phyloP scores from a whole-genome alignment of 2,888 invertebrate species.

The Malthinus flaveolus region DNA sequence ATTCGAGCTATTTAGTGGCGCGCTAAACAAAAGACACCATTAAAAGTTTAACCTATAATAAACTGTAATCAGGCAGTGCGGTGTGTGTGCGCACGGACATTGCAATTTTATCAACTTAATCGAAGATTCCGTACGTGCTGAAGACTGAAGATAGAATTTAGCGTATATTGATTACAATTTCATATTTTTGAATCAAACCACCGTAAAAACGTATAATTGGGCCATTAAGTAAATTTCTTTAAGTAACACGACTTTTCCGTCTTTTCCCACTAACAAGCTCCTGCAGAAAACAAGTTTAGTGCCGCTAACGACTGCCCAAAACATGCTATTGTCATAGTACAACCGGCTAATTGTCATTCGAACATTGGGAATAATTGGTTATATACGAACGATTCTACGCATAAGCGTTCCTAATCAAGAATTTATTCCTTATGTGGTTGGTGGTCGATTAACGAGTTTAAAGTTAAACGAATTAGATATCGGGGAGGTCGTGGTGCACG shows the following conservation, averaged over 20 bases:
- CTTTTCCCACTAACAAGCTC: conserved; percentile 23
- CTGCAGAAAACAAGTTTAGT: conserved; percentile 11
- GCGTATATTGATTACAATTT: background rate
- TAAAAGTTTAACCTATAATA: conserved; percentile 47
- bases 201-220: conserved; percentile 10
- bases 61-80: conserved; percentile 47
- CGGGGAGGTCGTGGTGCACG: too few species aligned
- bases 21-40: conserved; percentile 52
- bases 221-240: conserved; percentile 3
- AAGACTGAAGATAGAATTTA: conserved; percentile 26
- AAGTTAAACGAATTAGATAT: background rate
- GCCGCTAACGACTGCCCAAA: conserved; percentile 33
- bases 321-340: conserved; percentile 34
- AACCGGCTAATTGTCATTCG: conserved; percentile 33
- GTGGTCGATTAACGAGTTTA: background rate
- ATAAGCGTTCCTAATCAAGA: background rate
- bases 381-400: conserved; percentile 4
- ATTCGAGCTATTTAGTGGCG: conserved; percentile 49
- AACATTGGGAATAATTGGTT: conserved; percentile 14
- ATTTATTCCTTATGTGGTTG: too few species aligned
- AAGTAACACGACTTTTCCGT: conserved; percentile 6
- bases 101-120: conserved; percentile 35
- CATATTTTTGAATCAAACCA: background rate
- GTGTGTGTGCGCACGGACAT: conserved; percentile 35
- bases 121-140: conserved; percentile 34